These are phyloP conservation scores for Calephelis virginiensis DNA, from an alignment of 1,140 invertebrate genomes.

Conservation along the genomic window DNA sequence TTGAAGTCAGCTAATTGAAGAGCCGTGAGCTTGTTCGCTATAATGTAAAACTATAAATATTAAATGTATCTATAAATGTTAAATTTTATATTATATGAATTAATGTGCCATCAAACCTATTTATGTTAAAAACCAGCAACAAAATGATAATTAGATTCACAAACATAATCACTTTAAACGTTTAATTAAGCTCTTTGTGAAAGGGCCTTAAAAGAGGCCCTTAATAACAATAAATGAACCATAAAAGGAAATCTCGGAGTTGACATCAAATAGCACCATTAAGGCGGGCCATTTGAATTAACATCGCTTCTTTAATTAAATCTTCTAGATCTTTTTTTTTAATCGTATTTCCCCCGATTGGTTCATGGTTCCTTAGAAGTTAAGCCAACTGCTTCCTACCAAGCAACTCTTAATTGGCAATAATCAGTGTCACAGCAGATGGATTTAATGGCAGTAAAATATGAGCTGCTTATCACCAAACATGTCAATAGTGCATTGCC, in stretches of 20 bases:
- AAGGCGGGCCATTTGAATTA: conserved; percentile 14
- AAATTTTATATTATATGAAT: too few species aligned
- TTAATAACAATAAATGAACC: conserved; percentile 6
- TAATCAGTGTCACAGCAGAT: too few species aligned
- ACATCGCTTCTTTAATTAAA: conserved; percentile 6
- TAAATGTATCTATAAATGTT: too few species aligned
- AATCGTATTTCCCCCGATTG: not conserved
- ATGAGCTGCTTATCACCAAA: too few species aligned
- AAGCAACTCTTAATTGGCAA: too few species aligned
- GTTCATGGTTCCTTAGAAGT: not conserved
- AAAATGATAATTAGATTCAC: conserved; percentile 2
- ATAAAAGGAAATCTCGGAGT: conserved; percentile 3
- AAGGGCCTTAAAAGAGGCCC: conserved; percentile 4
- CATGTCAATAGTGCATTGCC: too few species aligned
- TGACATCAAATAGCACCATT: conserved; percentile 6
- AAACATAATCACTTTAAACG: not conserved
- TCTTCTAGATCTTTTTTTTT: not conserved
- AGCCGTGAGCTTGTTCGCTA: too few species aligned
- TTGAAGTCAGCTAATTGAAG: too few species aligned
- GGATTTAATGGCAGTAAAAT: too few species aligned
- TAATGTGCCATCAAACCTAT: too few species aligned
- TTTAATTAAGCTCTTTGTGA: conserved; percentile 9
- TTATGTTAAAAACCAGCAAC: not conserved
- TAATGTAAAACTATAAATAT: too few species aligned
- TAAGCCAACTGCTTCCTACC: too few species aligned